Evolutionary conservation across 2,888 invertebrate species (phyloP).

Genomic region (Drosophila mimetica): DNA sequence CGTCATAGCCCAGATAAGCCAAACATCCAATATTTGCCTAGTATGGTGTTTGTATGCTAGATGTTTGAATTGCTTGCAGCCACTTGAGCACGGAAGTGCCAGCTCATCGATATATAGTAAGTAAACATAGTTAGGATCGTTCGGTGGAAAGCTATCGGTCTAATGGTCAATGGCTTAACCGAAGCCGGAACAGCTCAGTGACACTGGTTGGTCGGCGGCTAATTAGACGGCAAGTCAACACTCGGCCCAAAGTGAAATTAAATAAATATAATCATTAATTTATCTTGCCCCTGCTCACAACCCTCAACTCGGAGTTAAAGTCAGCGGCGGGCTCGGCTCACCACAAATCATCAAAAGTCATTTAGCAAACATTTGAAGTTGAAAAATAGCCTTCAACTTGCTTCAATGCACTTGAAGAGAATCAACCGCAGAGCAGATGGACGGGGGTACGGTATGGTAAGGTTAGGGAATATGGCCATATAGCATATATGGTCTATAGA

Average conservation of each 20-base stretch:
- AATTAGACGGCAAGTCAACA: constrained; percentile 76
- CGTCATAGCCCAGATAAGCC: constrained; percentile 27
- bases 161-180: not conserved
- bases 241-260: constrained; percentile 65
- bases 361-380: constrained; percentile 82
- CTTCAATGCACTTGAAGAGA: constrained; percentile 80
- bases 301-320: constrained; percentile 34
- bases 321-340: constrained; percentile 12
- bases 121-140: not conserved
- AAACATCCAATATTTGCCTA: constrained; percentile 35
- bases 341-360: constrained; percentile 81
- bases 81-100: constrained; percentile 38
- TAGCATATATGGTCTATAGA: not conserved
- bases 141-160: constrained; percentile 24
- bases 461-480: constrained; percentile 2
- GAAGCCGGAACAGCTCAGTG: constrained; percentile 31
- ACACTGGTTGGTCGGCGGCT: constrained; percentile 45
- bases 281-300: constrained; percentile 63
- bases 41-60: constrained; percentile 24
- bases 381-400: constrained; percentile 82
- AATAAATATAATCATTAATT: constrained; percentile 80
- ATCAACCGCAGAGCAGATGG: constrained; percentile 63
- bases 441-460: constrained; percentile 7
- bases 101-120: constrained; percentile 13
- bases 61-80: constrained; percentile 3